phyloP scores from a whole-genome alignment of 2,797 vertebrate genomes.

The Tokudaia muenninki region DNA sequence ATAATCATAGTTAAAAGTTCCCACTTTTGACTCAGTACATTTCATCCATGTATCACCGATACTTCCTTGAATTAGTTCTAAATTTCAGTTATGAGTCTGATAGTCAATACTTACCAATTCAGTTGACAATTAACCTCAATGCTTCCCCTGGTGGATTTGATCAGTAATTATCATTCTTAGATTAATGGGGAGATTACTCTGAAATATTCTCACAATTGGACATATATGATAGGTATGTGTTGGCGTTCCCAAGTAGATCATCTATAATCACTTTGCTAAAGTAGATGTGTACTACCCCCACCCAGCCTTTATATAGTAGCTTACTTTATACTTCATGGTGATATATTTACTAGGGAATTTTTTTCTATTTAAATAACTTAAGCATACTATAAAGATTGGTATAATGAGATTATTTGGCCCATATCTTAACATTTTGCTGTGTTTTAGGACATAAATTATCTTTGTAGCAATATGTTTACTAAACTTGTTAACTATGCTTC shows the following conservation, averaged over 20 bases:
- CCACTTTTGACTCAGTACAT: conserved; percentile 29
- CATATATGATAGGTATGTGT: not conserved
- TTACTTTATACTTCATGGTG: not conserved
- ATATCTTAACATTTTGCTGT: conserved; percentile 54
- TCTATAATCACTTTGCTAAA: conserved; percentile 8
- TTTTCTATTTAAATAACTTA: conserved; percentile 65
- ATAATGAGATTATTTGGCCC: conserved; percentile 31
- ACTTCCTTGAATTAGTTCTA: conserved; percentile 36
- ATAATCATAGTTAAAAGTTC: not conserved
- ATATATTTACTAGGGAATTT: conserved; percentile 34
- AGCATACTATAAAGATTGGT: conserved; percentile 12
- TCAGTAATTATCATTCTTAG: not conserved
- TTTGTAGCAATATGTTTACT: conserved; percentile 38
- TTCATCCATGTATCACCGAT: not conserved
- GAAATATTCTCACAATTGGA: conserved; percentile 19
- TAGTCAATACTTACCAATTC: not conserved
- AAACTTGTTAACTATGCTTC: conserved; percentile 19
- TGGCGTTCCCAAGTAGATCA: not conserved
- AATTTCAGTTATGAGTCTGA: not conserved
- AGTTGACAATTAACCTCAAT: conserved; percentile 42
- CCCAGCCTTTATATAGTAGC: not conserved
- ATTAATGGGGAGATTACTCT: conserved; percentile 35
- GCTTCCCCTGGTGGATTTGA: not conserved
- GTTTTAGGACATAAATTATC: conserved; percentile 29
- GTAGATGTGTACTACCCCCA: not conserved